Percentiles rank a stretch among this genome's conserved stretches.
Evolutionary conservation across 2,888 invertebrate species (phyloP).

Genomic region (Encarsia formosa): DNA sequence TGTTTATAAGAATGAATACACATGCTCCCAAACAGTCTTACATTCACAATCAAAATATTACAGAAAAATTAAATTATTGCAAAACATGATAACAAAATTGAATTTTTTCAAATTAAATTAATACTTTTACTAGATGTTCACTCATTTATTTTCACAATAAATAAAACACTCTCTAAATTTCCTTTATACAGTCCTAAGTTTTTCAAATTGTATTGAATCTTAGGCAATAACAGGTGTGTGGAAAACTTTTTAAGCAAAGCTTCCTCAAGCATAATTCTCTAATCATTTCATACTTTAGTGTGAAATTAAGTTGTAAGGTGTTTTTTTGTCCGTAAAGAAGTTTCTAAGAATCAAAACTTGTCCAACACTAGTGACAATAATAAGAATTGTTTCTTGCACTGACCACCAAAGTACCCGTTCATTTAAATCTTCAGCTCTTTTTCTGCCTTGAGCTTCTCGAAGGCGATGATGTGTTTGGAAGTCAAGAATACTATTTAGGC

Average conservation of each 20-base stretch:
- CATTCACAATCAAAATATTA: no score
- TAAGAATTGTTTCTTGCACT: conserved; percentile 77
- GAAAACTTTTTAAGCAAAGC: conserved; percentile 3
- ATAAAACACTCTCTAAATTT: no score
- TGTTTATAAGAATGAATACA: no score
- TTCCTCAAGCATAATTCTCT: neutral
- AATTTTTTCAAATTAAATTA: no score
- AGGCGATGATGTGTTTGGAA: conserved; percentile 96
- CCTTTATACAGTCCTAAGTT: no score
- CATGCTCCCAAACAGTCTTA: no score
- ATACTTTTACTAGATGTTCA: no score
- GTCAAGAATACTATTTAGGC: conserved; percentile 82
- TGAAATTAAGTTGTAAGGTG: conserved; percentile 29
- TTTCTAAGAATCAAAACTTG: conserved; percentile 90
- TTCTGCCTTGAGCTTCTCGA: conserved; percentile 90
- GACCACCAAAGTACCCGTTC: conserved; percentile 94
- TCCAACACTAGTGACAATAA: conserved; percentile 79
- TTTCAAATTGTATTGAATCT: no score
- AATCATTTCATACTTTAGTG: neutral
- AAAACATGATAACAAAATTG: no score
- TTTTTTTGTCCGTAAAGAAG: conserved; percentile 68
- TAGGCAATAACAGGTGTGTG: neutral
- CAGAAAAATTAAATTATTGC: no score
- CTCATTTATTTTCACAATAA: no score
- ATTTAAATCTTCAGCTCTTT: conserved; percentile 93